These are phyloP conservation scores for Notothenia rossii DNA, from an alignment of 2,113 vertebrate species.

Conservation along the genomic window DNA sequence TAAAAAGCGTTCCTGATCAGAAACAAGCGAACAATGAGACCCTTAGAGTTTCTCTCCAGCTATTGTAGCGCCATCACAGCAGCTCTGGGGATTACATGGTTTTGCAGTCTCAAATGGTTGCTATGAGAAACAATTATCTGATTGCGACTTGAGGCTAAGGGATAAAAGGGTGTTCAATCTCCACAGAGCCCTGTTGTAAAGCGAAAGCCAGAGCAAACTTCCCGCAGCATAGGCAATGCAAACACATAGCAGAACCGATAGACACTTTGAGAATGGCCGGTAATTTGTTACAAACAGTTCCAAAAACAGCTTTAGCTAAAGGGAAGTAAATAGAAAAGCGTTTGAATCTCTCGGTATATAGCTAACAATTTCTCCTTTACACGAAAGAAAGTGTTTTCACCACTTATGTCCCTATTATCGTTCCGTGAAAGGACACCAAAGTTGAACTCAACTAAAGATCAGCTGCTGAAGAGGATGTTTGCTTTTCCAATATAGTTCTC, in stretches of 20 bases:
- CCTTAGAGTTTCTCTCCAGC: conserved; percentile 43
- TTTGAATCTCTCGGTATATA: not conserved
- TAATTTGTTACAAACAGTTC: conserved; percentile 10
- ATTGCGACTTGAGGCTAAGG: conserved; percentile 62
- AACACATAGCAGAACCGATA: conserved; percentile 15
- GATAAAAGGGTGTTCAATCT: conserved; percentile 60
- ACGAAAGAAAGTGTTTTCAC: not conserved
- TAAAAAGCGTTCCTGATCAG: conserved; percentile 50
- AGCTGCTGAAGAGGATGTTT: not conserved
- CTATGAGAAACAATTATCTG: conserved; percentile 76
- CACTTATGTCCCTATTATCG: not conserved
- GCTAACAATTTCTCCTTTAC: not conserved
- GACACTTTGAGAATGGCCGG: not conserved
- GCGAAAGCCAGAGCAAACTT: conserved; percentile 24
- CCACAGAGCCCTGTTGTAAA: conserved; percentile 45
- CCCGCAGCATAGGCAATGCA: not conserved
- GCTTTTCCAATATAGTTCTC: not conserved
- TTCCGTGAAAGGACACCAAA: not conserved
- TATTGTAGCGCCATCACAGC: conserved; percentile 54
- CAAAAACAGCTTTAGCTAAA: not conserved
- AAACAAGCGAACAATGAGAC: conserved; percentile 49
- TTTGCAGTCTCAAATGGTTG: conserved; percentile 71
- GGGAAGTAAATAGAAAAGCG: not conserved
- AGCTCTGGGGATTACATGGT: conserved; percentile 63
- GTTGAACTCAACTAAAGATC: not conserved